These are phyloP conservation scores for Ditylenchus weischeri DNA, from an alignment of 2,888 invertebrate species.

Conservation along the genomic window DNA sequence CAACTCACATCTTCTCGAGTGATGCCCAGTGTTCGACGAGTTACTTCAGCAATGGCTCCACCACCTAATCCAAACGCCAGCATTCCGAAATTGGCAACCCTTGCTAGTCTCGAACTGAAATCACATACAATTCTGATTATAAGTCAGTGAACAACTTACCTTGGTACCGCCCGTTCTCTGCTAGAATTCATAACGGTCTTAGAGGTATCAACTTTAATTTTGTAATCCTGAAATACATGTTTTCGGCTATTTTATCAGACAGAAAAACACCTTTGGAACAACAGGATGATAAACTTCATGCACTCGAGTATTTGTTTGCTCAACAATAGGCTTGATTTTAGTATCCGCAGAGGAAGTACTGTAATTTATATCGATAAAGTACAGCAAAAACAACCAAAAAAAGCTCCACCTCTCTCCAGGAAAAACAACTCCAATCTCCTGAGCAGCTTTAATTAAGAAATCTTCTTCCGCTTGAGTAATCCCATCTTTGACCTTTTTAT, in stretches of 20 bases:
- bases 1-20: background rate
- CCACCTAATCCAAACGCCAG: constrained; percentile 87
- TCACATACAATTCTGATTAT: background rate
- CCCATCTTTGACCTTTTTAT: constrained; percentile 6
- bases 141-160: background rate
- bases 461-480: constrained; percentile 49
- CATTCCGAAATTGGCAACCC: constrained; percentile 87
- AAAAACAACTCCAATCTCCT: constrained; percentile 42
- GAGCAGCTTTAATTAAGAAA: constrained; percentile 49
- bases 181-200: background rate
- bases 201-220: background rate
- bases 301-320: background rate
- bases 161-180: background rate
- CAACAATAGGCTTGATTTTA: no score
- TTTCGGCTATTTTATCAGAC: no score
- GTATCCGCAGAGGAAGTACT: no score
- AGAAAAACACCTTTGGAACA: constrained; percentile 37
- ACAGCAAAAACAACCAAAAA: constrained; percentile 17
- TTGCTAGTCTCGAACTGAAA: constrained; percentile 74
- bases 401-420: constrained; percentile 13
- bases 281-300: constrained; percentile 20
- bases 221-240: constrained; percentile 22
- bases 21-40: constrained; percentile 70
- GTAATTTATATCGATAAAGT: background rate
- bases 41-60: constrained; percentile 83